phyloP scores from a whole-genome alignment of 2,888 invertebrate species.

The Polydesmus complanatus region DNA sequence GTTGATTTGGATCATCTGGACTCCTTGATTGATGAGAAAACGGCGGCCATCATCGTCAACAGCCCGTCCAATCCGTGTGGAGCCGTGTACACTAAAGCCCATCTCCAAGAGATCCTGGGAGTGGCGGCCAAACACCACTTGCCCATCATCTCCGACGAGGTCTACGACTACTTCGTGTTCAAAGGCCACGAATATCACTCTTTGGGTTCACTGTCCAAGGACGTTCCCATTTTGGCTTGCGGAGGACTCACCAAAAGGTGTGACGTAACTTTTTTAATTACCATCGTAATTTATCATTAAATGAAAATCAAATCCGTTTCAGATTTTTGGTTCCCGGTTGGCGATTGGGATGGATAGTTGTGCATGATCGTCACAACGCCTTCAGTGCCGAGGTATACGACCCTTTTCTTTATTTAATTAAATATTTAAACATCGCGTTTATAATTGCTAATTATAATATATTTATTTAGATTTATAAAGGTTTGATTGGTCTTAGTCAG shows the following conservation, averaged over 20 bases:
- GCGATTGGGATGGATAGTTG: slow-evolving; percentile 91
- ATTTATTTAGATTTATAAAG: slow-evolving; percentile 43
- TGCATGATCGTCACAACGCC: slow-evolving; percentile 68
- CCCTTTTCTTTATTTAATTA: too few relatives aligned
- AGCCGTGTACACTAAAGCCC: slow-evolving; percentile 73
- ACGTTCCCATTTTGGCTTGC: slow-evolving; percentile 85
- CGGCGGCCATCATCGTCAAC: slow-evolving; percentile 80
- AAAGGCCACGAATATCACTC: slow-evolving; percentile 64
- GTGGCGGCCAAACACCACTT: slow-evolving; percentile 63
- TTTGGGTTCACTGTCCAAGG: slow-evolving; percentile 65
- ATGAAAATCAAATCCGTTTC: too few relatives aligned
- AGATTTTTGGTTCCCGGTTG: slow-evolving; percentile 93
- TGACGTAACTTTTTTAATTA: too few relatives aligned
- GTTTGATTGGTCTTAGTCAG: slow-evolving; percentile 53
- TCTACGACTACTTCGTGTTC: slow-evolving; percentile 90
- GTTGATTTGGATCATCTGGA: slow-evolving; percentile 77
- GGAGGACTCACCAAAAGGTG: slow-evolving; percentile 83
- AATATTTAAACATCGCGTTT: too few relatives aligned
- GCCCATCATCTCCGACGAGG: slow-evolving; percentile 96
- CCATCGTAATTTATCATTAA: background rate
- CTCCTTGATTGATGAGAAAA: slow-evolving; percentile 73
- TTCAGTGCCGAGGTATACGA: slow-evolving; percentile 31
- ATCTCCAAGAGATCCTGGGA: slow-evolving; percentile 63
- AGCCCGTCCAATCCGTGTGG: slow-evolving; percentile 99
- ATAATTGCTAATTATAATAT: too few relatives aligned